Evolutionary conservation across 2,888 invertebrate genomes (phyloP), one percentile per base, ranked within the genome.

Genomic region (Drosophila rubida): DNA sequence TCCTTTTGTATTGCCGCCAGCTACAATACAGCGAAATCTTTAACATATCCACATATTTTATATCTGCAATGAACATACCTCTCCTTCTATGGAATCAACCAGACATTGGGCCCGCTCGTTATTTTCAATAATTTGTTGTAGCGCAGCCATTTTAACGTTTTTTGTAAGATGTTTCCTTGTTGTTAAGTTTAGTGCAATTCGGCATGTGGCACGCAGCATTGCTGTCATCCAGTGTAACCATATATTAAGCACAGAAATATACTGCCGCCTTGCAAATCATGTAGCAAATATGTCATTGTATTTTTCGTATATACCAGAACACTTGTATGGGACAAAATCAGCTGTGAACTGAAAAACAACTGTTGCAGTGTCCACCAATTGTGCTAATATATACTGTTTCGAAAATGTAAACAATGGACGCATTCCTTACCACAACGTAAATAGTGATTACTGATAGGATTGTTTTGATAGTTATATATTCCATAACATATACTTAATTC

Each of bases 1-100:
- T 92, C 87, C 57, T 91, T 91, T 75, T 92, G 93, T 41, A 94
- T 83, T 50, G 91, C 92, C 57, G 89, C 88, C 49, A 94, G 83
- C 94, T 94, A 60, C 49, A 82, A 37, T 27, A 8, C 5, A 4
- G 14, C 25, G n/a, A 6, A 4, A 53, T 27, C 0, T 22, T 11
- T 22, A 8, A n/a, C n/a, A 0, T 16, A 2, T 9, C 22, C 8
- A 9, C 37, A 9, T 4, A 22, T 14, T 8, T 1, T 4, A 2
- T 1, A 13, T 30, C 0, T 0, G 8, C 8, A 0, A 8, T 45
- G 5, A 45, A 49, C 58, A 58, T 66, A 90, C 91, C 81, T 91
- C 91, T 4, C 58, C 27, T 46, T 85, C 65, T 0, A 91, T 60
- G 0, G 87, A 89, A n/a, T 64, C 57, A 11, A 90, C 65, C 1